Base-by-base conservation (phyloP, 2,888 invertebrate species). In the Hylaea fasciaria region DNA sequence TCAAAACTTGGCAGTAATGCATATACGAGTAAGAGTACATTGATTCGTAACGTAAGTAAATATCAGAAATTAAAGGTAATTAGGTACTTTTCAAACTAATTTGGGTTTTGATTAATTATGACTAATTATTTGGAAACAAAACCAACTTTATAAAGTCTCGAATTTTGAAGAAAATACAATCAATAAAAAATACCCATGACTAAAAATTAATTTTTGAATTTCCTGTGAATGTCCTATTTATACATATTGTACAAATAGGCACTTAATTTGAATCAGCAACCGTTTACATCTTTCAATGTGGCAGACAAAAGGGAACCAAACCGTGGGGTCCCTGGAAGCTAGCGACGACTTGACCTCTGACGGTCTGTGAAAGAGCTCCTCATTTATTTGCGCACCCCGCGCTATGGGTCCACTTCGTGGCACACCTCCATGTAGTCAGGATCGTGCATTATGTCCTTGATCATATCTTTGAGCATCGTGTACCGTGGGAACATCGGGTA, bases 351-450 rank as follows among this genome's bases (percentile, higher is more conserved):
- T 77, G 89, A 90, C 89, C 90, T 77, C 64, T 82, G 77, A 63
- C 90, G 91, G 87, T 89, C 90, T 77, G 85, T 86, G 85, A 91
- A 86, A 62, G 91, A 90, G 86, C 78, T 75, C 83, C 91, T 89
- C 89, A 84, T 87, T 82, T 91, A 92, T 83, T 92, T 92, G 91
- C 91, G 92, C 86, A 92, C 93, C 87, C 93, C 94, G 83, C 93
- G 94, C 94, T 94, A 94, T 88, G 94, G 94, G 84, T 96, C 97
- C 84, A 96, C 91, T 89, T 98, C 98, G 85, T 98, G 98, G 90
- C 97, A 97, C 66, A 98, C 97, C 91, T 98, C 98, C 96, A 98
- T 97, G 93, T 98, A 98, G 89, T 97, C 97, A n/a, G 98, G 98
- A 89, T 98, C 96, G 79, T 97, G 96, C 95, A 98, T 96, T 76